These are phyloP conservation scores for Drosophila trapezifrons DNA, from an alignment of 1,140 invertebrate species.

Conservation along the genomic window DNA sequence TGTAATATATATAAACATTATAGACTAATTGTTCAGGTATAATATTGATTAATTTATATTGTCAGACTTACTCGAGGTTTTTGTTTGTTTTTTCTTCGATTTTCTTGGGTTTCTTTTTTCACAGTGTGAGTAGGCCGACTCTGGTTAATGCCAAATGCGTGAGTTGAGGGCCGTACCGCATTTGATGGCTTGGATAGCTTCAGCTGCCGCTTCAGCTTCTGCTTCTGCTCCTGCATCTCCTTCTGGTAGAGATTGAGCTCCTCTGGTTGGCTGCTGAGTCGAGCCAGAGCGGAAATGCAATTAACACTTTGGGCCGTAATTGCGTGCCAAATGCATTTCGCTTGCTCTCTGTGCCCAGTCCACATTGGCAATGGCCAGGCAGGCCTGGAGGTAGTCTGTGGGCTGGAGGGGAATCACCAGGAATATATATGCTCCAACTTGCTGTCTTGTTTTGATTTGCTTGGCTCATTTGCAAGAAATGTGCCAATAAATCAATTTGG, in stretches of 20 bases:
- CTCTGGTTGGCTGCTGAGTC: constrained; percentile 13
- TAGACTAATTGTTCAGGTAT: background rate
- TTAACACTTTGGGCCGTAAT: constrained; percentile 81
- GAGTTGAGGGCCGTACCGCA: constrained; percentile 71
- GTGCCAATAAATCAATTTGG: constrained; percentile 69
- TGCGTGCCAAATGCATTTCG: constrained; percentile 80
- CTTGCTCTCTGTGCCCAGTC: constrained; percentile 42
- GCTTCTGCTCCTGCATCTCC: constrained; percentile 3
- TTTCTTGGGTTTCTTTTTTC: background rate
- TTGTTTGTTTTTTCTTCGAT: no score
- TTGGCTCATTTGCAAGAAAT: constrained; percentile 74
- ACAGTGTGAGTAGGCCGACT: constrained; percentile 23
- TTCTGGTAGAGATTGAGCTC: constrained; percentile 13
- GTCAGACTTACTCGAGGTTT: no score
- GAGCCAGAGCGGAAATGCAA: constrained; percentile 73
- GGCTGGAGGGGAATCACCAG: constrained; percentile 1
- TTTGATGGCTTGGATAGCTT: constrained; percentile 63
- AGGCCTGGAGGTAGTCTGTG: background rate
- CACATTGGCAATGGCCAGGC: constrained; percentile 13
- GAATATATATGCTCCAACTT: constrained; percentile 27
- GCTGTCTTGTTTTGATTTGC: constrained; percentile 72
- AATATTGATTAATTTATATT: no score
- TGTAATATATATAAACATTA: rapidly evolving
- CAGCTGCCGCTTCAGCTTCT: constrained; percentile 23
- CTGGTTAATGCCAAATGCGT: constrained; percentile 75